Evolutionary conservation across 1,140 invertebrate species (phyloP), one percentile per base, ranked within the genome.

Genomic region (Drosophila parvula): DNA sequence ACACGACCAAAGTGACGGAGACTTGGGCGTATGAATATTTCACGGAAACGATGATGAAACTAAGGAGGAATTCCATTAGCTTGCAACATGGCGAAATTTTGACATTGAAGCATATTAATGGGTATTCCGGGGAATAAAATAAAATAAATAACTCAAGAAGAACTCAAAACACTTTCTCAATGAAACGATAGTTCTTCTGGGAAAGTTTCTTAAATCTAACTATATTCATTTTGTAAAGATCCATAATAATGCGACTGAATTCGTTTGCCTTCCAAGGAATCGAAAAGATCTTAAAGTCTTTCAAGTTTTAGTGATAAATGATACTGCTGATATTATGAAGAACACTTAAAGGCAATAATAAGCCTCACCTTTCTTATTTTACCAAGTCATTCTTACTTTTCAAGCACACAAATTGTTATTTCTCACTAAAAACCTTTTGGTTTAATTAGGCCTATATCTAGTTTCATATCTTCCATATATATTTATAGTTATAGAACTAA

Each of bases 11-110:
- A 65, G 51, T 48, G 36, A 62, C 57, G 69, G 36, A 50, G 64
- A 47, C 64, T 22, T 51, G 44, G 30, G 30, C 38, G 27, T 34
- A 74, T 74, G 48, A 74, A 73, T 74, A 73, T 53, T 73, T 74
- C 40, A 73, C 38, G 28, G 41, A 51, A 73, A 51, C 41, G 22
- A 73, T 73, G 38, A 73, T 45, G 68, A 73, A 73, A 74, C 57
- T 74, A 74, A 61, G 40, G 28, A 51, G 34, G 51, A 71, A 70
- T 71, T 71, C 67, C 68, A 71, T 71, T 71, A 59, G 69, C 67
- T 18, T 58, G 22, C 22, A 69, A 69, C 61, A 69, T 51, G 65
- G 40, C 22, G 61, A 69, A 51, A 43, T 51, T 68, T 61, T 51
- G 65, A 69, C 45, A 44, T 51, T 67, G 65, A 69, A 27, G 62